Evolutionary conservation across 2,888 invertebrate genomes (phyloP).

Genomic region (Epirrhoe tristata): DNA sequence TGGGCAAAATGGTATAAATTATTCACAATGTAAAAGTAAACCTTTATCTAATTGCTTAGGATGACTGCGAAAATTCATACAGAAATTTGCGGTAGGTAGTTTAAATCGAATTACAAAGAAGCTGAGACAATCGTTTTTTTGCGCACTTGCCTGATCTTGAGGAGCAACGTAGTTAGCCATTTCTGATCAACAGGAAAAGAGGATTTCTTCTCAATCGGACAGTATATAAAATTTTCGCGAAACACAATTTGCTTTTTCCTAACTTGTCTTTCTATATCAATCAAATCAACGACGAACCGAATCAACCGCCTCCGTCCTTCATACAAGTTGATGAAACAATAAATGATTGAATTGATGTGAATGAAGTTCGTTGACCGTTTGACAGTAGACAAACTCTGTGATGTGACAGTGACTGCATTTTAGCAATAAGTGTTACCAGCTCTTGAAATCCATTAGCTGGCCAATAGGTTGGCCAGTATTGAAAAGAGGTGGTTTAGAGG

Average conservation of each 20-base stretch:
- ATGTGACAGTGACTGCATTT: background rate
- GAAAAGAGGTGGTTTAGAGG: no score
- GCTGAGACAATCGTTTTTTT: conserved; percentile 1
- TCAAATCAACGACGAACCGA: background rate
- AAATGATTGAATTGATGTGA: no score
- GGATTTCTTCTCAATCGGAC: background rate
- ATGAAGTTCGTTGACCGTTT: conserved; percentile 4
- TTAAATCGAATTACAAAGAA: background rate
- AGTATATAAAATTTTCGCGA: background rate
- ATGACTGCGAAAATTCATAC: background rate
- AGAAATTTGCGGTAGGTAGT: background rate
- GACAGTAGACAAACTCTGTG: background rate
- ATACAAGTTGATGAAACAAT: no score
- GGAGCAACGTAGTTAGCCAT: conserved; percentile 52
- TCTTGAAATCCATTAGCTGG: no score
- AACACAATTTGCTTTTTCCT: background rate
- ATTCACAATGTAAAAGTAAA: no score
- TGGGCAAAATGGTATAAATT: no score
- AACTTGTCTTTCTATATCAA: background rate
- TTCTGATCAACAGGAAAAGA: conserved; percentile 8
- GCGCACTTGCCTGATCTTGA: conserved; percentile 55
- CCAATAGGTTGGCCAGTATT: no score
- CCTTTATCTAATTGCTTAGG: no score
- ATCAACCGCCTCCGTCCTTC: no score
- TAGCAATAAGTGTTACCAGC: no score